Base-by-base conservation (phyloP, 1,140 invertebrate genomes). In the Yoshiicerus persimilis region DNA sequence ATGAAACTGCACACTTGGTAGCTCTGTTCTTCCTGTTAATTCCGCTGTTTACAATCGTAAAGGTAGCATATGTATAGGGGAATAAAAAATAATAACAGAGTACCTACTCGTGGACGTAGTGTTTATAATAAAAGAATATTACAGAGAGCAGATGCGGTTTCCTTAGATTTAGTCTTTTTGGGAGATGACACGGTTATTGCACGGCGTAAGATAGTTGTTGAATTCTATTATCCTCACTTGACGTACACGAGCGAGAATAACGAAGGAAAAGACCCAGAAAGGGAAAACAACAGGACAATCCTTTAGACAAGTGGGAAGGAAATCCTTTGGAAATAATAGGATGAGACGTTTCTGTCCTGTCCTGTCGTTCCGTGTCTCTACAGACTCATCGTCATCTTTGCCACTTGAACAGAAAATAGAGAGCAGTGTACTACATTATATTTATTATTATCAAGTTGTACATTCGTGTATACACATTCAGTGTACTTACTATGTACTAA, bases 271-370 rank as follows among this genome's bases (percentile, higher is more conserved):
- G 11, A 70, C 1, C 11, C 25, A 70, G 75, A 23, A 32, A 80
- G 75, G n/a, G 75, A 80, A 80, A 77, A 36, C 9, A 36, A 70
- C 27, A 80, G 16, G 34, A 80, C 75, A 77, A 8, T 23, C 32
- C 13, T 34, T 30, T 11, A 34, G 75, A 70, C 41, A 47, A 23
- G 13, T 4, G 20, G 75, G 11, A 38, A 80, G 75, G 75, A 38
- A 80, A 80, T 80, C 75, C 34, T 38, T 80, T 80, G 75, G 32
- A 80, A 80, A 80, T 80, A 80, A 80, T 80, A 34, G 75, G 20
- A 80, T 80, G 75, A 80, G 75, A 80, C 34, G 34, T 80, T 80
- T 80, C 75, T 80, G 70, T 36, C 70, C 32, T 36, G 32, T 66
- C n/a, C 2, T 47, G 2, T 1, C 25, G n/a, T 66, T 2, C 25